Conservation (phyloP, 1,140 invertebrate genomes). For the Bombus sylvicola region DNA sequence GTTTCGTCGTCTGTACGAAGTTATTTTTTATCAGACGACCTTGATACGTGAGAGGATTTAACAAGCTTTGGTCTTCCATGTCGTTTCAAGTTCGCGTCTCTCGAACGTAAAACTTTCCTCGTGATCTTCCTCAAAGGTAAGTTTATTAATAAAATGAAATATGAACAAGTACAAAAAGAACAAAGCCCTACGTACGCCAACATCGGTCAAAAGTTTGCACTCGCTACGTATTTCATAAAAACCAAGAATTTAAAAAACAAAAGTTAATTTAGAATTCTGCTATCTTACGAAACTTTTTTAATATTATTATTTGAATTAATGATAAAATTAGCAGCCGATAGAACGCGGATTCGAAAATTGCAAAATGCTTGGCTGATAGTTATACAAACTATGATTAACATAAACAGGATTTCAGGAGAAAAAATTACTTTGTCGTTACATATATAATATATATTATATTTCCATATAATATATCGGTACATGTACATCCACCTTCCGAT, state of each 20-base stretch:
- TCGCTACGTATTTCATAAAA: background rate
- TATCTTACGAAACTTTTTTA: background rate
- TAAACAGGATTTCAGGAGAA: background rate
- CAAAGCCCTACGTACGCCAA: too few relatives aligned
- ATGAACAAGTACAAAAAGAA: background rate
- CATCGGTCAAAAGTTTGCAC: too few relatives aligned
- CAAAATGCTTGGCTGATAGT: background rate
- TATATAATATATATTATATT: conserved; percentile 76
- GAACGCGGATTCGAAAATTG: background rate
- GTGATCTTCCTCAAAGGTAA: background rate
- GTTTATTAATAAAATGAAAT: background rate
- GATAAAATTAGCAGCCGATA: background rate
- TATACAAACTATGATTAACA: too few relatives aligned
- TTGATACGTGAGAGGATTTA: background rate
- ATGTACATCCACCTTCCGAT: conserved; percentile 75
- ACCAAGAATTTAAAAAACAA: background rate
- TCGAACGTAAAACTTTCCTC: background rate
- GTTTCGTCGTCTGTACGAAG: too few relatives aligned
- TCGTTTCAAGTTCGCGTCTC: background rate
- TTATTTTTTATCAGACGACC: background rate
- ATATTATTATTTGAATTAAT: background rate
- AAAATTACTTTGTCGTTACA: conserved; percentile 48
- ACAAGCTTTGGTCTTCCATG: background rate
- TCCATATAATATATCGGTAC: conserved; percentile 72
- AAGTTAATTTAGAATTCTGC: too few relatives aligned